Evolutionary conservation across 2,113 vertebrate species (phyloP).

Genomic region (Callopanchax toddi): DNA sequence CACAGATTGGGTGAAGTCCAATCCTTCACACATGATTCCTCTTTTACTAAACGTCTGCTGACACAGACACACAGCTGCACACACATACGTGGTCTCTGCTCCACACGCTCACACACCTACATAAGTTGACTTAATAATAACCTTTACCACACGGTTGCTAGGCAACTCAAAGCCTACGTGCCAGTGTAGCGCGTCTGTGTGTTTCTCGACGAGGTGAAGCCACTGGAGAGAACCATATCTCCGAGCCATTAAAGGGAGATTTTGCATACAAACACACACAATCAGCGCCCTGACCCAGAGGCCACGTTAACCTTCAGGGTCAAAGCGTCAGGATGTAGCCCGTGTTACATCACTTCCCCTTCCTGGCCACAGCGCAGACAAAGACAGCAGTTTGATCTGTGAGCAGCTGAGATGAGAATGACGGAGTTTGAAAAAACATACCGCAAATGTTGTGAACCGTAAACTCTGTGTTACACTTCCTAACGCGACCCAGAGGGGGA

Average conservation of each 20-base stretch:
- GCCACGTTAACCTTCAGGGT: conserved; percentile 14
- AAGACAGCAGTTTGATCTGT: neutral
- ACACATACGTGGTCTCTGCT: conserved; percentile 27
- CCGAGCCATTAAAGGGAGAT: conserved; percentile 18
- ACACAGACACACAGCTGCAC: conserved; percentile 33
- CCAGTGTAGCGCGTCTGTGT: conserved; percentile 20
- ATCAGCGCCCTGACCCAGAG: conserved; percentile 11
- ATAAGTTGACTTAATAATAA: conserved; percentile 63
- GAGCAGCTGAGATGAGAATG: neutral
- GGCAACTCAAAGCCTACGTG: conserved; percentile 64
- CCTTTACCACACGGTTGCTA: conserved; percentile 67
- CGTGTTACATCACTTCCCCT: conserved; percentile 16
- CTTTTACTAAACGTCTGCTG: conserved; percentile 16
- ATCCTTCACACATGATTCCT: conserved; percentile 12
- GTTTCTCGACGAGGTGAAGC: conserved; percentile 51
- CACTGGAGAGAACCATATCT: conserved; percentile 38
- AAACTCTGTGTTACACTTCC: too few species aligned
- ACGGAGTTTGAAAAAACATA: neutral
- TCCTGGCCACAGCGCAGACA: conserved; percentile 18
- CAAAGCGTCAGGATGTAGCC: conserved; percentile 11
- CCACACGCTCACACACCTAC: conserved; percentile 56
- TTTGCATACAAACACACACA: conserved; percentile 20
- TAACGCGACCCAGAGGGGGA: too few species aligned
- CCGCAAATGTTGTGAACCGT: too few species aligned
- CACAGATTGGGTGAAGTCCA: conserved; percentile 25